Base-by-base conservation (phyloP, 2,113 vertebrate species). In the Haplochromis vanheusdeni region DNA sequence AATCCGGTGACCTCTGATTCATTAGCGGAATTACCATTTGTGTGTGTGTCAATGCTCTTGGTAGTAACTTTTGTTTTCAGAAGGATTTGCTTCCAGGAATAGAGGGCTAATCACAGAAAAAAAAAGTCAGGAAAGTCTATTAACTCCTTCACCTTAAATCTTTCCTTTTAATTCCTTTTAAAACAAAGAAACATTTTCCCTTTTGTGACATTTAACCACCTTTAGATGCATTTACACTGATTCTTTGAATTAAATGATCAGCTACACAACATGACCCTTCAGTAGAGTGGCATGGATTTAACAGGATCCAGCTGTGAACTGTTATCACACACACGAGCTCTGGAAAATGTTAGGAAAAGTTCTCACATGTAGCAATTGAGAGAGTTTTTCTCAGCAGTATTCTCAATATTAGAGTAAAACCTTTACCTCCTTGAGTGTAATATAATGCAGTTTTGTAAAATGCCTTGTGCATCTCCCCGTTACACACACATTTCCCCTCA, bases 1-100 rank as follows among this genome's bases (percentile, higher is more conserved):
- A 94, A 93, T 93, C 65, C 49, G 6, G 51, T 79, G 89, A 94
- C 89, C 87, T 85, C 83, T 54, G 77, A 65, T 75, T 83, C 68
- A 58, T 49, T 26, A 85, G 26, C 8, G 21, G 26, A 79, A 60
- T 52, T 37, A 83, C 26, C 35, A n/a, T 80, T n/a, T 73, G 37
- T 83, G 73, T 68, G 49, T 84, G 85, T 80, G 54, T 62, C 58
- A 45, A 13, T 65, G 21, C 45, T 82, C 68, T 65, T 62, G 6
- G 58, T 47, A 80, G 73, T 68, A 56, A 80, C 56, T 17, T 73
- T 84, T 81, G 26, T 70, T 70, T 35, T 70, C 31, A 35, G 51
- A 52, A n/a, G 23, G 42, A 28, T 84, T 56, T 73, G 79, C 81
- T 68, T 90, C 19, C 68, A 82, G 81, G 42, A 91, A 81, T 55